Base-by-base conservation (phyloP, 2,113 vertebrate species). In the Pygoscelis adeliae region DNA sequence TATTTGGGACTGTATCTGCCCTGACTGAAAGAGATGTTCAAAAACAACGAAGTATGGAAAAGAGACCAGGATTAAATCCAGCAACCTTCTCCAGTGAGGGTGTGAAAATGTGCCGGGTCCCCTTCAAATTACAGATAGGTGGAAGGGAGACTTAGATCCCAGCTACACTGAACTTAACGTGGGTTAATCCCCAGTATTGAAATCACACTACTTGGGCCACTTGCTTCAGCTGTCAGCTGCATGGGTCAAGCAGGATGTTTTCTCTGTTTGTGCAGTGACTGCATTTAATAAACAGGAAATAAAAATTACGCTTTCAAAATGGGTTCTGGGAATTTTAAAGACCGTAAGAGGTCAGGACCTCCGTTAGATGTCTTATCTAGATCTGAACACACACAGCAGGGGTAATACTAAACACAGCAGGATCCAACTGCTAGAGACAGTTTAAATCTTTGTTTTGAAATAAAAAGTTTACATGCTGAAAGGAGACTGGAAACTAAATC, bases 281-380 rank as follows among this genome's bases (percentile, higher is more conserved):
- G 62, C 53, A 30, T 73, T 92, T 86, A 86, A 93, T 61, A 91
- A 95, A 90, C 34, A 91, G 66, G 22, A 87, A 77, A 95, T 83
- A 82, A 90, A 93, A 93, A 81, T 22, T 32, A 81, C 1, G 0
- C 38, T 55, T 93, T 84, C 84, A 80, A 83, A 90, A 83, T 5
- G 27, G 19, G 46, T 90, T 83, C 82, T 91, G 91, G 55, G 74
- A 93, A 91, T 91, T 91, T 86, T 88, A 78, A 96, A 80, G 87
- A 80, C 62, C 15, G 3, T 47, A 56, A 62, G 55, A 78, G 87
- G 78, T 94, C 50, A 73, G 53, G 50, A 91, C 84, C 56, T 95
- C 81, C 32, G 88, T 73, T 86, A 92, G 66, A 94, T 56, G 56
- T 36, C 84, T 93, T 89, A 70, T 62, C 93, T 88, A 86, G 92